Evolutionary conservation across 2,888 invertebrate genomes (phyloP), one percentile per base, ranked within the genome.

Genomic region (Dysmachus trigonus): DNA sequence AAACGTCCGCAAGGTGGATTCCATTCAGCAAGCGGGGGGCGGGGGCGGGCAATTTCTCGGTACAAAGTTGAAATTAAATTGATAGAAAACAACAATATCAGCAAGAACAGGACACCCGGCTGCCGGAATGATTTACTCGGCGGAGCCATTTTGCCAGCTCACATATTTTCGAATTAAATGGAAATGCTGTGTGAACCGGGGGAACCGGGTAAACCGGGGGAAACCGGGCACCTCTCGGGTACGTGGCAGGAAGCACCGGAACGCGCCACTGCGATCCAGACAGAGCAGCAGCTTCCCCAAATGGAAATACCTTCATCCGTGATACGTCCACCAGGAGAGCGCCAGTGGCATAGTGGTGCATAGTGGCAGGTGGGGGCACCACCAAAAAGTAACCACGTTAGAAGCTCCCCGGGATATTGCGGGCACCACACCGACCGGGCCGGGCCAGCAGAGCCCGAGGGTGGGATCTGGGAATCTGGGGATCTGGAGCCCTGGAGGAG

Each of bases 161-260:
- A 83, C 83, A 83, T 83, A 83, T 83, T 83, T 83, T 83, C 83
- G 83, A 62, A 83, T 83, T 83, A 83, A 83, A 71, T 71, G 76
- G 35, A 83, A 83, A 83, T 62, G 83, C 27, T 83, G n/a, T n/a
- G n/a, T n/a, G n/a, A n/a, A n/a, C n/a, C n/a, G n/a, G n/a, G n/a
- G n/a, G n/a, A n/a, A n/a, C n/a, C n/a, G n/a, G n/a, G n/a, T n/a
- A n/a, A n/a, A n/a, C n/a, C n/a, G 71, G 41, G 27, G 83, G 62
- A 22, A 62, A 62, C 62, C 62, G 18, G 62, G 62, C 22, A 62
- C n/a, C 47, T 47, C 22, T 10, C 62, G 22, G 10, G 53, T 22
- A 22, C 22, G 22, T 53, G 22, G 22, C 27, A 22, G 62, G 22
- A 31, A 41, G 81, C 4, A 83, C 31, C 62, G 71, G 83, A 62